A percentile compares a stretch with the other conserved stretches of the same genome.
Evolutionary conservation across 92 coral and sea anemone genomes (phyloP).

Genomic region (Parazoanthus swiftii): DNA sequence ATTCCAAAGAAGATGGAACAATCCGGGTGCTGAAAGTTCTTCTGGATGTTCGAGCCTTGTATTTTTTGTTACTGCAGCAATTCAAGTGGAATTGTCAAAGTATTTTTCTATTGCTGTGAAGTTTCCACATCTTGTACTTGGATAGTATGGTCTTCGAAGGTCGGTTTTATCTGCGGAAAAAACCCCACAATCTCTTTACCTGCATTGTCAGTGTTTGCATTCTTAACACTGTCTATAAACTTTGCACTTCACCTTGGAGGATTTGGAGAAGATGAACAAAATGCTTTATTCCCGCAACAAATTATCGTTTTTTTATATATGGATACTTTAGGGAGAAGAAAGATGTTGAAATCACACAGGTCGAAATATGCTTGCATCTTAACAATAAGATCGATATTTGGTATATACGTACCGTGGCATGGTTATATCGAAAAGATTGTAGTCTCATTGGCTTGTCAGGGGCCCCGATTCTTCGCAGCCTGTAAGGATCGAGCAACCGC

Average conservation of each 20-base stretch:
- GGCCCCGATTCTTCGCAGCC: constrained; percentile 80
- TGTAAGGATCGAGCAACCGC: not conserved
- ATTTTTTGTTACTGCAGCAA: not conserved
- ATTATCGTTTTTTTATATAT: no score
- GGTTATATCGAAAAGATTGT: constrained; percentile 44
- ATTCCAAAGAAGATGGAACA: not conserved
- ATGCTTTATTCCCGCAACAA: no score
- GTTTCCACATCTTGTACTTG: not conserved
- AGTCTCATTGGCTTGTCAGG: constrained; percentile 71
- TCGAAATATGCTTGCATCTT: no score
- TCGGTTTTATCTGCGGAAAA: not conserved
- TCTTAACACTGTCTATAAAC: no score
- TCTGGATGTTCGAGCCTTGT: not conserved
- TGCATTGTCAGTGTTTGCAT: no score
- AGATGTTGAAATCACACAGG: no score
- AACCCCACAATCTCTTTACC: no score
- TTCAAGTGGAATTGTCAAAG: not conserved
- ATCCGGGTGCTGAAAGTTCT: not conserved
- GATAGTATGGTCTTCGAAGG: not conserved
- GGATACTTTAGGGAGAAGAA: no score
- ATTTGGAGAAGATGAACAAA: no score
- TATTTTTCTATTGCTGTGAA: not conserved
- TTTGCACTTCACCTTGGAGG: no score
- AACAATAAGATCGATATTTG: not conserved
- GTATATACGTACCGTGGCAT: constrained; percentile 2